phyloP scores from a whole-genome alignment of 2,113 vertebrate genomes.

The Alethe diademata region DNA sequence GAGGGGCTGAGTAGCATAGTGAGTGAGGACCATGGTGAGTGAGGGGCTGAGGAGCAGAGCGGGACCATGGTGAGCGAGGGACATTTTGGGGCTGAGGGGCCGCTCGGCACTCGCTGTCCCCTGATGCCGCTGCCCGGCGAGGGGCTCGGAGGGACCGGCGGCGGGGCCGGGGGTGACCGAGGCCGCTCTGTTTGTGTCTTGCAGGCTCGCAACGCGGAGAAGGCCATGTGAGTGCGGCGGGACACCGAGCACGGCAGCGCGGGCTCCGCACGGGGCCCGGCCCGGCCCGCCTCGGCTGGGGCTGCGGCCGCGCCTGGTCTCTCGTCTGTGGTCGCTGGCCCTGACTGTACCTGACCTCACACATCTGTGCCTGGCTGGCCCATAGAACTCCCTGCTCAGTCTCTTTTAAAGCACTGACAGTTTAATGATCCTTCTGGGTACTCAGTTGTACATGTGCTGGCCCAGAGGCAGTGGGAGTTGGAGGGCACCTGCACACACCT shows the following conservation, averaged over 20 bases:
- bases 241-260: background rate
- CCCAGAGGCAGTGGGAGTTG: rapidly evolving
- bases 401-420: rapidly evolving
- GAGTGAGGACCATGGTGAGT: background rate
- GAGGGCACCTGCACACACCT: rapidly evolving
- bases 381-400: rapidly evolving
- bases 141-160: background rate
- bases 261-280: rapidly evolving
- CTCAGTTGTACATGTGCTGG: rapidly evolving
- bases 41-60: rapidly evolving
- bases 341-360: rapidly evolving
- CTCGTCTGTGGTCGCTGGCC: background rate
- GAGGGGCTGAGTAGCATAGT: background rate
- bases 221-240: background rate
- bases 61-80: background rate
- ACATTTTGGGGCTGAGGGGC: background rate
- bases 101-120: rapidly evolving
- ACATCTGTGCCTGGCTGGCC: background rate
- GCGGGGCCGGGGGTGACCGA: background rate
- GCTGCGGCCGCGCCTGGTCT: rapidly evolving
- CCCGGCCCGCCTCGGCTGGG: no score
- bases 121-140: no score
- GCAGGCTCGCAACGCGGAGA: background rate
- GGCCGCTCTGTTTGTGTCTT: background rate
- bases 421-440: rapidly evolving